These are phyloP conservation scores for Cylas formicarius DNA, from an alignment of 1,140 invertebrate species.

Conservation along the genomic window DNA sequence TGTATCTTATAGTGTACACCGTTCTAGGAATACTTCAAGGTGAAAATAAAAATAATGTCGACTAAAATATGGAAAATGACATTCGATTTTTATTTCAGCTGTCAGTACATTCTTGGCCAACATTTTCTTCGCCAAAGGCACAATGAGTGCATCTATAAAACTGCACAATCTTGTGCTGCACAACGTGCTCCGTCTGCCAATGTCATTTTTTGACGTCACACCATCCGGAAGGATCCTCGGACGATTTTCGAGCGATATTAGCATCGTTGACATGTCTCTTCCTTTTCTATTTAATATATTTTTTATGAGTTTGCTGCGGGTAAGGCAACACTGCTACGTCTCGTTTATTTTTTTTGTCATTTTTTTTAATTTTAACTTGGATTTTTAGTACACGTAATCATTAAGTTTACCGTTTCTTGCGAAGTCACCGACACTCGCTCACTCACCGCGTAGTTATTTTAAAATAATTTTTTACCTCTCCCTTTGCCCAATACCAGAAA, in stretches of 20 bases:
- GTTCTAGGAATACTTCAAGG: slow-evolving; percentile 80
- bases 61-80: neutral
- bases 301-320: slow-evolving; percentile 4
- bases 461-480: slow-evolving; percentile 44
- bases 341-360: neutral
- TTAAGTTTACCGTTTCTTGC: slow-evolving; percentile 73
- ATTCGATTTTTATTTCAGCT: slow-evolving; percentile 21
- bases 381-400: slow-evolving; percentile 23
- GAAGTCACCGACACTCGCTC: slow-evolving; percentile 84
- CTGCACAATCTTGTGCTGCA: slow-evolving; percentile 56
- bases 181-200: slow-evolving; percentile 54
- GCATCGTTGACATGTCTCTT: slow-evolving; percentile 18
- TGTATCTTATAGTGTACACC: slow-evolving; percentile 83
- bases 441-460: slow-evolving; percentile 77
- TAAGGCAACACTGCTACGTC: slow-evolving; percentile 1
- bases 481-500: slow-evolving; percentile 34
- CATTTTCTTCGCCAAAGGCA: slow-evolving; percentile 38
- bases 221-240: slow-evolving; percentile 64
- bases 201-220: slow-evolving; percentile 67
- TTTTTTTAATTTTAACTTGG: neutral
- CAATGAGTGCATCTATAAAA: slow-evolving; percentile 48
- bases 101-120: slow-evolving; percentile 15
- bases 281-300: slow-evolving; percentile 12
- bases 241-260: slow-evolving; percentile 45
- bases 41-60: slow-evolving; percentile 30